Percentiles rank a stretch among this genome's conserved stretches.
These are phyloP conservation scores for Gila robusta DNA, from an alignment of 2,797 vertebrate genomes.

Conservation along the genomic window DNA sequence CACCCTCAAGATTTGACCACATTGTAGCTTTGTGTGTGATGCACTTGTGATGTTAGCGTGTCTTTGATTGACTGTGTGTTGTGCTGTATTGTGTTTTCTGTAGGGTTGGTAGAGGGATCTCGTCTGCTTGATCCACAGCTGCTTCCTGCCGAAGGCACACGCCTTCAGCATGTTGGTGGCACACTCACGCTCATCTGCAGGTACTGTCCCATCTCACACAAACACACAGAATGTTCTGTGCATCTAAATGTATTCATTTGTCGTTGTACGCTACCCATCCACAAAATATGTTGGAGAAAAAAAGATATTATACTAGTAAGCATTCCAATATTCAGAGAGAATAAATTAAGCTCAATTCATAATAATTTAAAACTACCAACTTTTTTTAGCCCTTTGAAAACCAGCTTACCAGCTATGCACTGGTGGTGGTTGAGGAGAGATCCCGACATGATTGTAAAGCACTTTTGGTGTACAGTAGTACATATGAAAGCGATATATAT, in stretches of 20 bases:
- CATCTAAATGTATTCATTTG: neutral
- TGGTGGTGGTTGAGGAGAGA: too few relatives aligned
- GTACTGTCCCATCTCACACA: slow-evolving; percentile 64
- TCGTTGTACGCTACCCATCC: neutral
- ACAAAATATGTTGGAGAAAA: neutral
- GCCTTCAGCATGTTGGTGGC: slow-evolving; percentile 64
- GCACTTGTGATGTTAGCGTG: neutral
- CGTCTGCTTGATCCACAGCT: slow-evolving; percentile 62
- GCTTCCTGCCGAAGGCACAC: slow-evolving; percentile 61
- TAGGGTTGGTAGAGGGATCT: slow-evolving; percentile 68
- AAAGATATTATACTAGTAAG: neutral
- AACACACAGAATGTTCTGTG: neutral
- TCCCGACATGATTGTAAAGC: too few relatives aligned
- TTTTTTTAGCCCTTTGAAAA: neutral
- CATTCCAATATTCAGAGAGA: slow-evolving; percentile 5
- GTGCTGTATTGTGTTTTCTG: slow-evolving; percentile 59
- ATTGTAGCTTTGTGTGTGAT: neutral
- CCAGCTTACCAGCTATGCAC: neutral
- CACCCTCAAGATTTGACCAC: neutral
- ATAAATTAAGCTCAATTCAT: neutral
- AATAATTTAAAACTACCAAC: neutral
- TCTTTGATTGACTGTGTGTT: slow-evolving; percentile 47
- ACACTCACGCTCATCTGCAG: slow-evolving; percentile 77
- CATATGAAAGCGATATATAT: too few relatives aligned
- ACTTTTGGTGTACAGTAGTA: too few relatives aligned